A percentile compares a stretch with the other conserved stretches of the same genome.
Conservation (phyloP, 2,797 vertebrate species). For the Neopelma chrysocephalum region DNA sequence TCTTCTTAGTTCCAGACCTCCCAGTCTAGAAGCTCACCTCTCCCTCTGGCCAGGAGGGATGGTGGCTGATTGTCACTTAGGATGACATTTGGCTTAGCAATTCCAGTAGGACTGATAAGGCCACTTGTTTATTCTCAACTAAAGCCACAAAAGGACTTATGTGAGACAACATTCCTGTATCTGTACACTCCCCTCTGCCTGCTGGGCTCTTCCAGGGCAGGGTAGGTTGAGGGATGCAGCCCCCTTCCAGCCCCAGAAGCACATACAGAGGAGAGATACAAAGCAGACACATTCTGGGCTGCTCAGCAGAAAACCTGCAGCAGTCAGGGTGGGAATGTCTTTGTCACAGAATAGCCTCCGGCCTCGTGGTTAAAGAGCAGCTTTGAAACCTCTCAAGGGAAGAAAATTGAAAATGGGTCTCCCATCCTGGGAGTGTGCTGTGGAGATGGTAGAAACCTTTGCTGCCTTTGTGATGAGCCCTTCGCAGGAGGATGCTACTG, state of each 20-base stretch:
- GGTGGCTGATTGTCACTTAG: neutral
- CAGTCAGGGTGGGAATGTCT: neutral
- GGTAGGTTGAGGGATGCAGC: neutral
- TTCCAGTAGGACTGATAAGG: neutral
- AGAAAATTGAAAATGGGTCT: neutral
- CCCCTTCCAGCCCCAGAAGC: neutral
- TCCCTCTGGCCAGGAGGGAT: neutral
- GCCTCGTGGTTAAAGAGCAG: neutral
- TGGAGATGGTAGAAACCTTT: neutral
- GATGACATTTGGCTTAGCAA: neutral
- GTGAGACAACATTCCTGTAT: neutral
- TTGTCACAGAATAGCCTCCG: neutral
- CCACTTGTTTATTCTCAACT: neutral
- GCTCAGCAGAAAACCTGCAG: neutral
- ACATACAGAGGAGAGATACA: neutral
- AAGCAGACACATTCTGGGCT: neutral
- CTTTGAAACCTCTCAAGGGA: neutral
- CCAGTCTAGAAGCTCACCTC: neutral
- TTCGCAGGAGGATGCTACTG: neutral
- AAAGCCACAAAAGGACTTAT: neutral
- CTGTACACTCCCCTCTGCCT: fast-evolving
- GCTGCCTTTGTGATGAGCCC: neutral
- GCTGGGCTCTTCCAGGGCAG: neutral
- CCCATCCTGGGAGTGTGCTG: neutral
- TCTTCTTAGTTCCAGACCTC: neutral